phyloP scores from a whole-genome alignment of 2,113 vertebrate genomes.

The Cheirogaleus medius region DNA sequence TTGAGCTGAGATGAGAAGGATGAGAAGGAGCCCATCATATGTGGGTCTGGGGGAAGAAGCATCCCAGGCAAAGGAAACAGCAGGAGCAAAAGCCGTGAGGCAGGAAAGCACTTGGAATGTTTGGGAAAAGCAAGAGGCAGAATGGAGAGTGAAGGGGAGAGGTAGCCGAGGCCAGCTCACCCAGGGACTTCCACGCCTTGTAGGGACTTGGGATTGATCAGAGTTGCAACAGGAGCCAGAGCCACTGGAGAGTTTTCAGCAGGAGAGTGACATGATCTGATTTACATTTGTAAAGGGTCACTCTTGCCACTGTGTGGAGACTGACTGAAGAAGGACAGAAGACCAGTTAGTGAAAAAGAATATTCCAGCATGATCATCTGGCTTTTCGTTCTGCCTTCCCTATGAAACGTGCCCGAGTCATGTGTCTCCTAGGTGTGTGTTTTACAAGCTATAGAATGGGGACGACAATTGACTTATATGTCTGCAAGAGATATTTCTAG shows the following conservation, averaged over 20 bases:
- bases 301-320: neutral
- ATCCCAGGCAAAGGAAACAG: neutral
- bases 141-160: neutral
- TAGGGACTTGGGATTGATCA: neutral
- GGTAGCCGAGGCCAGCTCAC: neutral
- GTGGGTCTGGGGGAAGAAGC: neutral
- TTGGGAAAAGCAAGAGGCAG: neutral
- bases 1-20: neutral
- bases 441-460: slow-evolving; percentile 7
- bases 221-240: neutral
- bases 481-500: neutral
- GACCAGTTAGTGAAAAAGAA: neutral
- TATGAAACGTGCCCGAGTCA: neutral
- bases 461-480: neutral
- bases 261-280: neutral
- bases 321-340: neutral
- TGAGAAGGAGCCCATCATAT: neutral
- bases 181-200: neutral
- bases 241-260: neutral
- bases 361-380: neutral
- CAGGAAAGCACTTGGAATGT: neutral
- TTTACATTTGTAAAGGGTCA: neutral
- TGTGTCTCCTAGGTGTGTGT: neutral
- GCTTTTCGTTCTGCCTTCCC: neutral
- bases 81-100: neutral